Base-by-base conservation (phyloP, 2,797 vertebrate species). In the Chelidonichthys spinosus region DNA sequence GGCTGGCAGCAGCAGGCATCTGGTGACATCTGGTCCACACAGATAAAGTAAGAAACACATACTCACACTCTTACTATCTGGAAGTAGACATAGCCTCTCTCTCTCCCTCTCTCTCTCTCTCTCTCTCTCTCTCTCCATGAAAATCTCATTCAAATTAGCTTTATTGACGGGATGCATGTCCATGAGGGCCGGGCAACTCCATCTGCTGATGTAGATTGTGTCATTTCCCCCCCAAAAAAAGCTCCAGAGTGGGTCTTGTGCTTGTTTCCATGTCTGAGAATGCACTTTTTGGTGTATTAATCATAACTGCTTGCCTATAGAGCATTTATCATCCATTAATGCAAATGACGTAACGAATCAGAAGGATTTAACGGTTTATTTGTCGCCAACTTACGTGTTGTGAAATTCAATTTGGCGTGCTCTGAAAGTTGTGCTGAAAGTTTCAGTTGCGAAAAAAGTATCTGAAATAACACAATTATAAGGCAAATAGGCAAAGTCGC, bases 21-120 rank as follows among this genome's bases (percentile, higher is more conserved):
- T 90, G 88, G 81, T 90, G 87, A 89, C 92, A 92, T 89, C 89
- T 93, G 90, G 84, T 89, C 81, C 70, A 61, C 78, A 85, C 85
- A 88, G 91, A 91, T 91, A 93, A 91, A 91, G 85, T 91, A 84
- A 89, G 89, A 83, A 87, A 91, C 77, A 87, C 52, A 32, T 35
- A 69, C 75, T 89, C 86, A 43, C 39, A 56, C 42, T 88, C 84
- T 86, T 74, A 39, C 74, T 85, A 86, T 91, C 87, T 88, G 54
- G 55, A 52, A 82, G 36, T 62, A 25, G 25, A 25, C 25, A 25
- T 25, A 25, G 25, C 25, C 53, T 53, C 52, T 61, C 35, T 61
- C 63, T 56, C 13, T 74, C 43, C 35, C 65, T 35, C 17, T 52
- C 44, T 17, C 15, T 68, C 36, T 79, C 56, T 67, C 3, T 69